phyloP scores from a whole-genome alignment of 92 coral and sea anemone genomes.

The Zoanthus solanderi region DNA sequence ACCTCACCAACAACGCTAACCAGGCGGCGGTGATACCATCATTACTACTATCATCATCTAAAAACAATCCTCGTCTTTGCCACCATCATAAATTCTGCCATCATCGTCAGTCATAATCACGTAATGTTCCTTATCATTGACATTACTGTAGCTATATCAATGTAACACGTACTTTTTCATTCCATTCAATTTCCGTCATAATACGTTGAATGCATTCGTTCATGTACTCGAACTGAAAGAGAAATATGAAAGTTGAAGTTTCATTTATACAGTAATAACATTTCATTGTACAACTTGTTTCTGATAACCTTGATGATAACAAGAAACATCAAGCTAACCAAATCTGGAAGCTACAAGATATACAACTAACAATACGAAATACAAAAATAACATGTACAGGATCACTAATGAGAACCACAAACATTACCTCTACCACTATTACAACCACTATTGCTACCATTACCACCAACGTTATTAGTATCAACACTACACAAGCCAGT shows the following conservation, averaged over 20 bases:
- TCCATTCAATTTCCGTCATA: constrained; percentile 85
- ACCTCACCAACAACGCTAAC: too few species aligned
- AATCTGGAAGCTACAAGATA: too few species aligned
- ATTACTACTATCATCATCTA: background rate
- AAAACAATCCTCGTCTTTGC: background rate
- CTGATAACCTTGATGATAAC: too few species aligned
- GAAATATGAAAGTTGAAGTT: constrained; percentile 8
- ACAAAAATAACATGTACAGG: too few species aligned
- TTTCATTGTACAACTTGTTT: too few species aligned
- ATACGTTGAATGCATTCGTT: constrained; percentile 84
- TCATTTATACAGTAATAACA: background rate
- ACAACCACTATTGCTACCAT: too few species aligned
- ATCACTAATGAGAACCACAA: too few species aligned
- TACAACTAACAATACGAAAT: too few species aligned
- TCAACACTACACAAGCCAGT: too few species aligned
- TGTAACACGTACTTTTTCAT: constrained; percentile 67
- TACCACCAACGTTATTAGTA: too few species aligned
- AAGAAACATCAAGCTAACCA: too few species aligned
- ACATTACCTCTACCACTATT: too few species aligned
- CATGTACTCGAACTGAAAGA: constrained; percentile 86
- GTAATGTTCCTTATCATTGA: background rate
- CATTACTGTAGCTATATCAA: background rate
- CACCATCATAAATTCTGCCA: background rate
- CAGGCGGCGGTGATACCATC: background rate
- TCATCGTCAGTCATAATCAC: background rate